These are phyloP conservation scores for Turritopsis rubra DNA, from an alignment of 30 jellyfish, hydroid and myxozoan genomes.

Conservation along the genomic window DNA sequence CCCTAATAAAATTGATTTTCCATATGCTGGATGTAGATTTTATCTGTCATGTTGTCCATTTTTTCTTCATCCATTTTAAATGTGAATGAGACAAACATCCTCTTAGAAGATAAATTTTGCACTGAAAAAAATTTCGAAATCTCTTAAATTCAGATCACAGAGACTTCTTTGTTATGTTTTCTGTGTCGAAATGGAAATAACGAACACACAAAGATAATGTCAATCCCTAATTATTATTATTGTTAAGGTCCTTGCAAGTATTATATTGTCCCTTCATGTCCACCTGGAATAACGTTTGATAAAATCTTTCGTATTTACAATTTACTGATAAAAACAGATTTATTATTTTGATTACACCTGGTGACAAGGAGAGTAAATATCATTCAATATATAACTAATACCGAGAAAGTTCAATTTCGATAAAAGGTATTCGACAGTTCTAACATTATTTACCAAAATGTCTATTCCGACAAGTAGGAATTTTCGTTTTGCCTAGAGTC, in stretches of 20 bases:
- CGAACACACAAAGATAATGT: neutral
- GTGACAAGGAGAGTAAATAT: no score
- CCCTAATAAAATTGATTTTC: neutral
- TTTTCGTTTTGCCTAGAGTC: neutral
- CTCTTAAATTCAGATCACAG: neutral
- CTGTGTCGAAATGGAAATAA: neutral
- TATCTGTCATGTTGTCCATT: neutral
- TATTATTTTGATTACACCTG: neutral
- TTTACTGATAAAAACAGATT: neutral
- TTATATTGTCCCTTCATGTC: neutral
- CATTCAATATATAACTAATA: no score
- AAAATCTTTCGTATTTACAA: neutral
- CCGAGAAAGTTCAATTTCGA: neutral
- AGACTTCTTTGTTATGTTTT: neutral
- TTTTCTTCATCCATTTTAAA: neutral
- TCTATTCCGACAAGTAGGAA: neutral
- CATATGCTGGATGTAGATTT: neutral
- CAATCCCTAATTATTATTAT: no score
- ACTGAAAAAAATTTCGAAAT: neutral
- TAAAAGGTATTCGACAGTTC: neutral
- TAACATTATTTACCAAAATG: neutral
- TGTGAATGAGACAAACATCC: neutral
- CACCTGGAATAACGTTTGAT: neutral
- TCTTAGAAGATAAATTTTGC: neutral
- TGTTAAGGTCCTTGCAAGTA: no score